Conservation (phyloP, 2,797 vertebrate genomes). For the Neoniphon sammara region DNA sequence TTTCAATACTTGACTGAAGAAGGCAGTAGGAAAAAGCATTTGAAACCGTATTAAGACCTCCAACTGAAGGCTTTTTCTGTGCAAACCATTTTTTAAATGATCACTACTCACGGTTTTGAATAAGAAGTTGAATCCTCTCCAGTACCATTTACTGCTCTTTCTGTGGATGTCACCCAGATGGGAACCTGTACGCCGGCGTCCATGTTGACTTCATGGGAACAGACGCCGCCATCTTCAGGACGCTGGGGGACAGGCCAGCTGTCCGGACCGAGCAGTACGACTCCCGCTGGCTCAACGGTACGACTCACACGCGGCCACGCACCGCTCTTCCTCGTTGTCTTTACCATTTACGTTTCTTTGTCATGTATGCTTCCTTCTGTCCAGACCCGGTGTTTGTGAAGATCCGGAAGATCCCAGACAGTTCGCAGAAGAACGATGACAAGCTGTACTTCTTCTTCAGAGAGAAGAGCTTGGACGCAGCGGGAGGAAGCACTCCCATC, state of each 20-base stretch:
- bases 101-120: too few species aligned
- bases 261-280: constrained; percentile 82
- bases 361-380: neutral
- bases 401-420: constrained; percentile 78
- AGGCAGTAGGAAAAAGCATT: neutral
- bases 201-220: constrained; percentile 84
- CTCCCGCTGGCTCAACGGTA: constrained; percentile 82
- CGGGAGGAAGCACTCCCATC: constrained; percentile 72
- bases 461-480: constrained; percentile 77
- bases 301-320: constrained; percentile 12
- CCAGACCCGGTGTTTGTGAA: constrained; percentile 81
- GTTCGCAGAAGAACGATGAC: constrained; percentile 79
- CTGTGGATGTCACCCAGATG: constrained; percentile 62
- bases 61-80: too few species aligned
- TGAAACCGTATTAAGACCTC: neutral
- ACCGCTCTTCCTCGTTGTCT: neutral
- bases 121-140: neutral
- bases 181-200: constrained; percentile 80
- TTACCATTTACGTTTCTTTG: neutral
- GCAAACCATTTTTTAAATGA: too few species aligned
- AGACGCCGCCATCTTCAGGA: constrained; percentile 80
- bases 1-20: neutral
- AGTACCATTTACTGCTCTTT: neutral
- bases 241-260: constrained; percentile 76
- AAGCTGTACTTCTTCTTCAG: constrained; percentile 83